Evolutionary conservation across 2,888 invertebrate genomes (phyloP).

Genomic region (Leptura quadrifasciata): DNA sequence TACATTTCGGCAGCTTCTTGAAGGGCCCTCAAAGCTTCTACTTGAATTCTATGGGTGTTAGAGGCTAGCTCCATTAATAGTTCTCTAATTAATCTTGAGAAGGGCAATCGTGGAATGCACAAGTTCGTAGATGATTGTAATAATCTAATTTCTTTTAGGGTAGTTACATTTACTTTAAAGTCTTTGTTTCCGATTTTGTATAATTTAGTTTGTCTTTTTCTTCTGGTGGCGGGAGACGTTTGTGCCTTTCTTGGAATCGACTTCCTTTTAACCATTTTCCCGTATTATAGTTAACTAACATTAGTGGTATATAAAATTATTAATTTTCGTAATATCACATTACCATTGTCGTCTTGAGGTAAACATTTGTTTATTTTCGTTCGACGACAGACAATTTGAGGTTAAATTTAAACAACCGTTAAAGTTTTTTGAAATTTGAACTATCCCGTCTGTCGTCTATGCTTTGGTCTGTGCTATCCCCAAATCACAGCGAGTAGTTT

Average conservation of each 20-base stretch:
- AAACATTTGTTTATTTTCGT: neutral
- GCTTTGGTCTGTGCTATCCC: no score
- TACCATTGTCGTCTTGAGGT: neutral
- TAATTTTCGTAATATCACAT: neutral
- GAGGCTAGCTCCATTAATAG: slow-evolving; percentile 65
- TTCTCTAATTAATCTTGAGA: slow-evolving; percentile 73
- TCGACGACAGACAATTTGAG: no score
- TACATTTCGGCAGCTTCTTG: slow-evolving; percentile 76
- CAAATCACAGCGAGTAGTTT: no score
- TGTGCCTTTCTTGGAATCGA: slow-evolving; percentile 13
- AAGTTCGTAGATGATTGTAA: slow-evolving; percentile 64
- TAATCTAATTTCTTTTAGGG: slow-evolving; percentile 63
- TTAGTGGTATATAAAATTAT: neutral
- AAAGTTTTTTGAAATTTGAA: no score
- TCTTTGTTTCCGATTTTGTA: slow-evolving; percentile 31
- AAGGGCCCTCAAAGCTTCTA: slow-evolving; percentile 72
- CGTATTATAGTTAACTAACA: no score
- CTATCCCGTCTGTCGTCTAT: no score
- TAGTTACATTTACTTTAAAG: slow-evolving; percentile 29
- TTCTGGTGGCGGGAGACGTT: neutral
- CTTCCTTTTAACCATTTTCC: slow-evolving; percentile 41
- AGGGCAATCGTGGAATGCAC: slow-evolving; percentile 73
- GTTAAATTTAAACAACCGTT: no score
- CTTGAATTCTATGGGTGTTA: slow-evolving; percentile 66
- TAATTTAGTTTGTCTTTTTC: neutral